phyloP scores from a whole-genome alignment of 2,797 vertebrate genomes.

The Nannoperca obscura region DNA sequence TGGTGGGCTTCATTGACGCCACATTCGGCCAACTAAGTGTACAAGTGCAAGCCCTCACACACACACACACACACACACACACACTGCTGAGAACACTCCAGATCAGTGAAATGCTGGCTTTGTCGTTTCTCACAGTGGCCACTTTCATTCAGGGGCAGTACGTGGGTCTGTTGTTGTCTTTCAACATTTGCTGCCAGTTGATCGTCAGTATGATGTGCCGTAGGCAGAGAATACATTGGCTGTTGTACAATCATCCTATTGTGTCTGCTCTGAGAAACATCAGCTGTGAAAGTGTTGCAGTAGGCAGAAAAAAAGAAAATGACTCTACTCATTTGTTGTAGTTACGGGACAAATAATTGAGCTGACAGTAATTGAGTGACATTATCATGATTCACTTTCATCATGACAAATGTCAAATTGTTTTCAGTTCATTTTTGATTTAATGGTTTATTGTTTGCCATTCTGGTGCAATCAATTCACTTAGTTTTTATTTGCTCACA shows the following conservation, averaged over 20 bases:
- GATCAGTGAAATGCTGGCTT: slow-evolving; percentile 77
- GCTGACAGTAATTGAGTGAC: slow-evolving; percentile 18
- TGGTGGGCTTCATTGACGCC: slow-evolving; percentile 79
- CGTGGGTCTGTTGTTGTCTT: slow-evolving; percentile 81
- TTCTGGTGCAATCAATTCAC: not conserved
- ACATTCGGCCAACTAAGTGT: slow-evolving; percentile 44
- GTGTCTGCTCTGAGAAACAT: slow-evolving; percentile 55
- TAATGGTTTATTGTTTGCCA: not conserved
- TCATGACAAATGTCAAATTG: not conserved
- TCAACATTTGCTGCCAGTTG: slow-evolving; percentile 65
- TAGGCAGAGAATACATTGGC: slow-evolving; percentile 60
- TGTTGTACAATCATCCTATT: slow-evolving; percentile 55
- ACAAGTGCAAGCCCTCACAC: slow-evolving; percentile 18
- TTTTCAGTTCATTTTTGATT: not conserved
- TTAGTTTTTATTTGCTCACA: not conserved
- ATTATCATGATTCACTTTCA: slow-evolving; percentile 34
- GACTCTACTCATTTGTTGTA: slow-evolving; percentile 27
- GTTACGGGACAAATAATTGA: not conserved
- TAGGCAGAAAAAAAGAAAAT: slow-evolving; percentile 50
- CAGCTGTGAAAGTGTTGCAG: slow-evolving; percentile 41
- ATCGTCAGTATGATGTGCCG: slow-evolving; percentile 57
- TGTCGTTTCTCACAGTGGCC: slow-evolving; percentile 74
- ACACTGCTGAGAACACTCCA: slow-evolving; percentile 79
- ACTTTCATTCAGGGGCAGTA: slow-evolving; percentile 76
- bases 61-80: slow-evolving; percentile 16